phyloP scores from a whole-genome alignment of 1,140 invertebrate genomes.

The Elymnias hypermnestra region DNA sequence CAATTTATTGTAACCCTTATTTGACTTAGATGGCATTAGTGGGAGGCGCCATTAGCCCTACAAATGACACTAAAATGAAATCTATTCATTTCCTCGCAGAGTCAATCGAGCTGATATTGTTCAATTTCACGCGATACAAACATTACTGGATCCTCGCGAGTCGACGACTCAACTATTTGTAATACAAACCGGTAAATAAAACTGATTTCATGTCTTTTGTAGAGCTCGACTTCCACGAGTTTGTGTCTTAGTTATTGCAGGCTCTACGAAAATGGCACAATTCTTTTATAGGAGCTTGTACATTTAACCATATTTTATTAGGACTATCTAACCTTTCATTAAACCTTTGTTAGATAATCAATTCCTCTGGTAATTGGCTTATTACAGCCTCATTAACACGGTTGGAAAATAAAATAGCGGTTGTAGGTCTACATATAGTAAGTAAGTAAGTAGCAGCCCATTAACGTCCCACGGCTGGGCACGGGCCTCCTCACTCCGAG shows the following conservation, averaged over 20 bases:
- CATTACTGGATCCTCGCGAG: constrained; percentile 49
- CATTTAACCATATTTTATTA: too few species aligned
- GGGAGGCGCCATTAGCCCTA: constrained; percentile 66
- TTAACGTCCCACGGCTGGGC: too few species aligned
- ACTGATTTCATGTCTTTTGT: constrained; percentile 2
- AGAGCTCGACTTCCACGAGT: constrained; percentile 5
- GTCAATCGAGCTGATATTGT: constrained; percentile 69
- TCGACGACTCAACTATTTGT: constrained; percentile 33
- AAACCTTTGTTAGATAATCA: too few species aligned
- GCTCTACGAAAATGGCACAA: too few species aligned
- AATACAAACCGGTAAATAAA: constrained; percentile 25
- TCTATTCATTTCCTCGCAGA: constrained; percentile 71
- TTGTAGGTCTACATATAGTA: too few species aligned
- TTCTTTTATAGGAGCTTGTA: too few species aligned
- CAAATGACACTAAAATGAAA: constrained; percentile 75
- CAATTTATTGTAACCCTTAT: constrained; percentile 38
- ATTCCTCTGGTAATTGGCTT: too few species aligned
- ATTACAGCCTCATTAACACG: too few species aligned
- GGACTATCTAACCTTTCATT: too few species aligned
- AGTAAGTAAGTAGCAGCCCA: too few species aligned
- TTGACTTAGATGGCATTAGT: constrained; percentile 52
- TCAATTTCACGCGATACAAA: constrained; percentile 65
- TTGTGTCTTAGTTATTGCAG: constrained; percentile 7
- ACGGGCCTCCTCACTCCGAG: too few species aligned
- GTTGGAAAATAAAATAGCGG: too few species aligned